These are phyloP conservation scores for Cotesia vestalis DNA, from an alignment of 1,140 invertebrate genomes.

Conservation along the genomic window DNA sequence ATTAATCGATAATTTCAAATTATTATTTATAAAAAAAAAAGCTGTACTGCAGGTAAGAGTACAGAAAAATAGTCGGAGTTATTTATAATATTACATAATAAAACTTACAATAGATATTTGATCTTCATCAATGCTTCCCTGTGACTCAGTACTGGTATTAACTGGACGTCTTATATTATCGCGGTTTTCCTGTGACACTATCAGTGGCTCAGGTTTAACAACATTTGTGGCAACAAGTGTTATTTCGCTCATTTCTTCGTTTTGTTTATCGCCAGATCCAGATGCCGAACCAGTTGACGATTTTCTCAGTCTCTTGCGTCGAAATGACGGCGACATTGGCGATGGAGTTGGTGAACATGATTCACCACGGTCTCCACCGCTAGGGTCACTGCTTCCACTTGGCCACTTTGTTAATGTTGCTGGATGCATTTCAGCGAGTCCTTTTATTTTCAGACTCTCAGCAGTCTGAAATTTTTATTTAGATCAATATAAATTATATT, in stretches of 20 bases:
- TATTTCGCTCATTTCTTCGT: constrained; percentile 65
- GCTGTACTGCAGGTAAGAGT: neutral
- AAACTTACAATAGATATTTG: constrained; percentile 62
- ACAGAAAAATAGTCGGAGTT: neutral
- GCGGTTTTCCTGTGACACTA: constrained; percentile 53
- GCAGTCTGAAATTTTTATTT: constrained; percentile 70
- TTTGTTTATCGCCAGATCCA: constrained; percentile 68
- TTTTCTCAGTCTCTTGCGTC: constrained; percentile 75
- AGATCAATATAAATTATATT: too few relatives aligned
- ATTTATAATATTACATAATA: constrained; percentile 15
- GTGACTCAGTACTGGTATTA: constrained; percentile 62
- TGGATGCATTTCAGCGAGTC: constrained; percentile 83
- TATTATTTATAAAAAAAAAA: constrained; percentile 4
- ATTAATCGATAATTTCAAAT: constrained; percentile 3
- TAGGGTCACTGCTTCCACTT: constrained; percentile 61
- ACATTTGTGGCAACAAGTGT: constrained; percentile 65
- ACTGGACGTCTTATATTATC: constrained; percentile 54
- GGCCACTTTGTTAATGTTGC: constrained; percentile 74
- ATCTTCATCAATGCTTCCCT: constrained; percentile 65
- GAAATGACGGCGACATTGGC: constrained; percentile 58
- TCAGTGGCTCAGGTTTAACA: constrained; percentile 64
- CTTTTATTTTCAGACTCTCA: constrained; percentile 87
- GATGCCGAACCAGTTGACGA: constrained; percentile 75
- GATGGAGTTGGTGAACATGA: constrained; percentile 60
- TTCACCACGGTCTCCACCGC: constrained; percentile 56